Evolutionary conservation across 2,797 vertebrate species (phyloP).

Genomic region (Neoniphon sammara): DNA sequence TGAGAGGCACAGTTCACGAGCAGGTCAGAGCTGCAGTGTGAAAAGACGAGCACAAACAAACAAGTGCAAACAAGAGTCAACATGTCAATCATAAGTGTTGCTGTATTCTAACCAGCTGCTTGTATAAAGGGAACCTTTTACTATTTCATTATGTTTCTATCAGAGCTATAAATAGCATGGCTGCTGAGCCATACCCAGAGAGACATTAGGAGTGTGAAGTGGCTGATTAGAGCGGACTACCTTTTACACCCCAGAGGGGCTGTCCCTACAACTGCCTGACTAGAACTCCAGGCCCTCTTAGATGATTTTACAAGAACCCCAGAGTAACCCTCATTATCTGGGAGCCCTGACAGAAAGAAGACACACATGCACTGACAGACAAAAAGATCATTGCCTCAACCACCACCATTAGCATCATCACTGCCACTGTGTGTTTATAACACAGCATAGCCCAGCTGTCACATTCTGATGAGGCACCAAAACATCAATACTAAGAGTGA

Average conservation of each 20-base stretch:
- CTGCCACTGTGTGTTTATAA: not conserved
- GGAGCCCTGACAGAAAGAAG: constrained; percentile 20
- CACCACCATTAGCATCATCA: not conserved
- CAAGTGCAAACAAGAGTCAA: not conserved
- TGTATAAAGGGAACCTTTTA: not conserved
- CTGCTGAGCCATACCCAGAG: not conserved
- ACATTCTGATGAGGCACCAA: not conserved
- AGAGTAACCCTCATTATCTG: constrained; percentile 66
- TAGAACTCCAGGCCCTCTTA: constrained; percentile 25
- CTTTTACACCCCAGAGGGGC: constrained; percentile 18
- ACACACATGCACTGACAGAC: not conserved
- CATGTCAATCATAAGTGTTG: not conserved
- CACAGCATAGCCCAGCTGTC: not conserved
- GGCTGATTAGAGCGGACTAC: not conserved
- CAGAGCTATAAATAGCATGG: constrained; percentile 13
- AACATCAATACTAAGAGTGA: constrained; percentile 2
- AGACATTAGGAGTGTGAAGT: not conserved
- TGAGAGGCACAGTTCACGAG: constrained; percentile 41
- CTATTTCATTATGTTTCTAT: constrained; percentile 52
- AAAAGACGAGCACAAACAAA: constrained; percentile 19
- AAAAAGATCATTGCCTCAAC: not conserved
- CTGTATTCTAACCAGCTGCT: constrained; percentile 8
- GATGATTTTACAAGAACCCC: constrained; percentile 41
- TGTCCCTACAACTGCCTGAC: constrained; percentile 20
- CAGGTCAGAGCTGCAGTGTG: constrained; percentile 29